Conservation (phyloP, 2,113 vertebrate species). For the Strigops habroptila region DNA sequence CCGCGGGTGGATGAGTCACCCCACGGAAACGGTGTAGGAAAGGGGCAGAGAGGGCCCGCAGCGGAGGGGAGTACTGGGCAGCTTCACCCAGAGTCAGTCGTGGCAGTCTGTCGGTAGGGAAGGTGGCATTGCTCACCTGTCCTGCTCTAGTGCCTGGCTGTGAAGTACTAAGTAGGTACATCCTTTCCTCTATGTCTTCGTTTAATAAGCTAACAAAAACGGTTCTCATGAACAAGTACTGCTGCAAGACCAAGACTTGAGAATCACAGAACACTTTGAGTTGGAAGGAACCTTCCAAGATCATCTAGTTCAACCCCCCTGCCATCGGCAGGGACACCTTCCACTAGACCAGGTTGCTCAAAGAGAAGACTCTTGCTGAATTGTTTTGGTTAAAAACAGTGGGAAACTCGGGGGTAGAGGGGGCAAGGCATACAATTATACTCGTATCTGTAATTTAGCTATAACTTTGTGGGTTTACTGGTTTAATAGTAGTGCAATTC, state of each 20-base stretch:
- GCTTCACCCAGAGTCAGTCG: rapidly evolving
- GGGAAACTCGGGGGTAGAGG: background rate
- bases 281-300: too few relatives aligned
- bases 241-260: background rate
- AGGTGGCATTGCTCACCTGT: rapidly evolving
- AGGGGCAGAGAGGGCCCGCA: too few relatives aligned
- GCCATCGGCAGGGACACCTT: background rate
- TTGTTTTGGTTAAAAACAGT: background rate
- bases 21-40: background rate
- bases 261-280: background rate
- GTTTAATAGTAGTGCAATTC: background rate
- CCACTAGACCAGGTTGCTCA: background rate
- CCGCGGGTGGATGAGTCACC: background rate
- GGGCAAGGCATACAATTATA: background rate
- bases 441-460: background rate
- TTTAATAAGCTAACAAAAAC: background rate
- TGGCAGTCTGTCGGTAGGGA: background rate
- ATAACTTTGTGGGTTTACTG: background rate
- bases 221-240: background rate
- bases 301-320: too few relatives aligned
- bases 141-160: rapidly evolving
- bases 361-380: background rate
- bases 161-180: background rate
- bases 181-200: background rate
- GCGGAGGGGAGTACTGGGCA: too few relatives aligned